Percentiles rank a stretch among this genome's conserved stretches.
Conservation (phyloP, 2,113 vertebrate species). For the Passer montanus region DNA sequence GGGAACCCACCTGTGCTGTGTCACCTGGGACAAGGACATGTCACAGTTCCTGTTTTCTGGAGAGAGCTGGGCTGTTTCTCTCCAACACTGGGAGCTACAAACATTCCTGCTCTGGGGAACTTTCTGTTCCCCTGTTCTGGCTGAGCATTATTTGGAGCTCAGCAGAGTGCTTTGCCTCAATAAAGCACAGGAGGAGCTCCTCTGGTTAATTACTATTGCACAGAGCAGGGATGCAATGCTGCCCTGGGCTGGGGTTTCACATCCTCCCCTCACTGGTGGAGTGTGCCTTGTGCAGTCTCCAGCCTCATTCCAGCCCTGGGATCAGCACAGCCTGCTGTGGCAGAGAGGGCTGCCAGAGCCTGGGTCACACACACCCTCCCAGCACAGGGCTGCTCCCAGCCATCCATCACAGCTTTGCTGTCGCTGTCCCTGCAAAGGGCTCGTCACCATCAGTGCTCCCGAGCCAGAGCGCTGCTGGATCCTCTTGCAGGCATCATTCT, state of each 20-base stretch:
- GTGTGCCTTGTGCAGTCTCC: background rate
- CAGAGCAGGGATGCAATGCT: background rate
- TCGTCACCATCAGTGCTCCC: background rate
- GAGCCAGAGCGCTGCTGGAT: background rate
- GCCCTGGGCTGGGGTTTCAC: constrained; percentile 1
- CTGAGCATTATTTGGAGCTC: background rate
- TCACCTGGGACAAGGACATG: accelerated
- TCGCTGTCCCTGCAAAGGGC: background rate
- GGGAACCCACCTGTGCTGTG: background rate
- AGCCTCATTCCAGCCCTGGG: background rate
- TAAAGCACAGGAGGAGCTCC: background rate
- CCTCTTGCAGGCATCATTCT: background rate
- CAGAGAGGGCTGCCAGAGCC: background rate
- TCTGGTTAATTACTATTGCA: constrained; percentile 13
- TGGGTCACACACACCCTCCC: background rate
- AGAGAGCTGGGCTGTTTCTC: background rate
- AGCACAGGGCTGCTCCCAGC: background rate
- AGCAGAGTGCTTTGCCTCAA: background rate
- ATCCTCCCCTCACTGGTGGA: background rate
- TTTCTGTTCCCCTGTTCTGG: background rate
- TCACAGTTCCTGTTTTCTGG: background rate
- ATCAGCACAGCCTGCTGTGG: background rate
- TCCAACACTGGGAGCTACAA: background rate
- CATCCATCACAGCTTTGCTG: background rate
- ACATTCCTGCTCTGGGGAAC: background rate